Evolutionary conservation across 1,140 invertebrate species (phyloP), one percentile per base, ranked within the genome.

Genomic region (Trichonephila clavata): DNA sequence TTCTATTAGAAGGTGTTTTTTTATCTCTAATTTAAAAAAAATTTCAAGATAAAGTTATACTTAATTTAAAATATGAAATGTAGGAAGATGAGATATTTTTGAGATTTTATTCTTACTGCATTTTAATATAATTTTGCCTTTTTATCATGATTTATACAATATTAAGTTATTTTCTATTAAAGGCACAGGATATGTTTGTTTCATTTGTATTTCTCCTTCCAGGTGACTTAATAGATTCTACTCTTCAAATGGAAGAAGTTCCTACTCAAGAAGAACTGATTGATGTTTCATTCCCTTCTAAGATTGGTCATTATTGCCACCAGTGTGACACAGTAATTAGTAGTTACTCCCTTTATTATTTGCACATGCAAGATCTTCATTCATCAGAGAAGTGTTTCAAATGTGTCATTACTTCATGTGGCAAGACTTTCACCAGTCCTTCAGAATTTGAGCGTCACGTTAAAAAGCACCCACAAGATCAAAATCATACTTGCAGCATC

Each of bases 351-450:
- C 83, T 95, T 21, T 95, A 80, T 89, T 95, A 94, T 77, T 60
- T 95, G 20, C 95, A 95, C 43, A 95, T 95, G 95, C 87, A 93
- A 59, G 95, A 95, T 90, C 60, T 95, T 39, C 95, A 95, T 77
- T 81, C 92, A 18, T 77, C 92, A 57, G 92, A 94, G 21, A 95
- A 95, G 92, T 63, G 90, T 18, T 95, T 95, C 86, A 83, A 92
- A 43, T 95, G 95, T 84, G 90, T 90, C 18, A 93, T 95, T 16
- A 93, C 94, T 10, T 71, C 61, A 0, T 95, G 95, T 80, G 86
- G 94, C 32, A 63, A 81, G n/a, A 94, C 94, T 5, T 95, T 95
- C 43, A 94, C 93, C 24, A 91, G 87, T 24, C 43, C 81, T 10
- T 68, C 91, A 59, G 94, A 83, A n/a, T 95, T 95, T 86, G 27